Percentiles rank a stretch among this genome's conserved stretches.
Evolutionary conservation across 2,113 vertebrate species (phyloP).

Genomic region (Nestor notabilis): DNA sequence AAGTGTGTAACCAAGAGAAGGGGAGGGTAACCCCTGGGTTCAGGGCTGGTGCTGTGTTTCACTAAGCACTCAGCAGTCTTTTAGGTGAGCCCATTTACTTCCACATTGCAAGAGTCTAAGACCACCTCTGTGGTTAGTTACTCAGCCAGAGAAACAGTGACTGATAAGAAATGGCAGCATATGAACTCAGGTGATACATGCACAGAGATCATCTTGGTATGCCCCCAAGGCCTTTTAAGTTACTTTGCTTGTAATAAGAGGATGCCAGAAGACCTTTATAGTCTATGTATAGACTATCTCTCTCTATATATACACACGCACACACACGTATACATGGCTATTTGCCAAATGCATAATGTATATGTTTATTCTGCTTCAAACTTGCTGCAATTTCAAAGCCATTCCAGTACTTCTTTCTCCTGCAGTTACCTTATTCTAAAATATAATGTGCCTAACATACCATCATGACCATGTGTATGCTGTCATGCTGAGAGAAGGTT

Average conservation of each 20-base stretch:
- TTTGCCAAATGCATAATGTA: not conserved
- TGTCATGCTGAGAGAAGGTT: not conserved
- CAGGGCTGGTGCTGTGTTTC: not conserved
- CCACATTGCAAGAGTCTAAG: not conserved
- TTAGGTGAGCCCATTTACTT: not conserved
- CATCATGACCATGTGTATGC: not conserved
- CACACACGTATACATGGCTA: not conserved
- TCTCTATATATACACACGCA: accelerated
- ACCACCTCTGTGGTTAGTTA: not conserved
- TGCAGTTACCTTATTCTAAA: not conserved
- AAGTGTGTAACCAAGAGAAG: not conserved
- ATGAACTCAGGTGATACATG: not conserved
- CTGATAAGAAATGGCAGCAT: not conserved
- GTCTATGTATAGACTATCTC: not conserved
- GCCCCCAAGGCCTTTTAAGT: not conserved
- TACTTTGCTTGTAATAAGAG: conserved; percentile 1
- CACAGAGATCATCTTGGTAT: not conserved
- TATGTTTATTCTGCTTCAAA: not conserved
- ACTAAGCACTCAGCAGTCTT: not conserved
- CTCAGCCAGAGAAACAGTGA: not conserved
- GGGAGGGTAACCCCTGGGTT: not conserved
- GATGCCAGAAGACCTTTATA: not conserved
- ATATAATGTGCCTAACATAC: not conserved
- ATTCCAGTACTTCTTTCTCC: not conserved
- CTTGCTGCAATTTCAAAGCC: not conserved